A percentile compares a stretch with the other conserved stretches of the same genome.
These are phyloP conservation scores for Rotaria socialis DNA, from an alignment of 2,888 invertebrate species.

Conservation along the genomic window DNA sequence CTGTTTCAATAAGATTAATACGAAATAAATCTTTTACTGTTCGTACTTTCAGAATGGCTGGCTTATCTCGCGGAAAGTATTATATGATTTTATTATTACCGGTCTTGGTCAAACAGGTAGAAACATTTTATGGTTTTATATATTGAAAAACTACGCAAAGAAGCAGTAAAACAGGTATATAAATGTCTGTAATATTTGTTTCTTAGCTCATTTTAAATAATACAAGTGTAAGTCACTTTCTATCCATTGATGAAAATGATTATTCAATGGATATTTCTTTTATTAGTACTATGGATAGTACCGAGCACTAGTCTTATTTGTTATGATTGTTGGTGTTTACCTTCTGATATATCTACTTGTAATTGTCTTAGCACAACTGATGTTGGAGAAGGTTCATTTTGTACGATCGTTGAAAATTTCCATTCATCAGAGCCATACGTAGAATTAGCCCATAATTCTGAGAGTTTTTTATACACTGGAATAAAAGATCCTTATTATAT, in stretches of 20 bases:
- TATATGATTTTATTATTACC: not conserved
- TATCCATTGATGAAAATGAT: not conserved
- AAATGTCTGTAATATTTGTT: not conserved
- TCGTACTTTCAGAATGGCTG: not conserved
- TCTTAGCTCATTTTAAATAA: not conserved
- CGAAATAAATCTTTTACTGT: not conserved
- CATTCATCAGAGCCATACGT: not conserved
- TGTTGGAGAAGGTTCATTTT: not conserved
- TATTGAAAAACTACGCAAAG: not conserved
- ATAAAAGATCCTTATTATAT: not conserved
- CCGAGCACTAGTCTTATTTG: not conserved
- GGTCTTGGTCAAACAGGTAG: no score
- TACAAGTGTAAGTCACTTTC: not conserved
- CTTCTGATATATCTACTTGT: not conserved
- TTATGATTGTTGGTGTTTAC: not conserved
- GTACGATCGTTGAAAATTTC: not conserved
- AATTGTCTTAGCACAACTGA: not conserved
- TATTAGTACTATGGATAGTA: not conserved
- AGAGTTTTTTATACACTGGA: not conserved
- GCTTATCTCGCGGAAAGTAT: not conserved
- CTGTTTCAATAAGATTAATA: not conserved
- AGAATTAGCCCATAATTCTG: not conserved
- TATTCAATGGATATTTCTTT: not conserved
- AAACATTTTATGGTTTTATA: not conserved
- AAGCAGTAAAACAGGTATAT: not conserved